Evolutionary conservation across 2,113 vertebrate species (phyloP), one percentile per base, ranked within the genome.

Genomic region (Chaenogobius annularis): DNA sequence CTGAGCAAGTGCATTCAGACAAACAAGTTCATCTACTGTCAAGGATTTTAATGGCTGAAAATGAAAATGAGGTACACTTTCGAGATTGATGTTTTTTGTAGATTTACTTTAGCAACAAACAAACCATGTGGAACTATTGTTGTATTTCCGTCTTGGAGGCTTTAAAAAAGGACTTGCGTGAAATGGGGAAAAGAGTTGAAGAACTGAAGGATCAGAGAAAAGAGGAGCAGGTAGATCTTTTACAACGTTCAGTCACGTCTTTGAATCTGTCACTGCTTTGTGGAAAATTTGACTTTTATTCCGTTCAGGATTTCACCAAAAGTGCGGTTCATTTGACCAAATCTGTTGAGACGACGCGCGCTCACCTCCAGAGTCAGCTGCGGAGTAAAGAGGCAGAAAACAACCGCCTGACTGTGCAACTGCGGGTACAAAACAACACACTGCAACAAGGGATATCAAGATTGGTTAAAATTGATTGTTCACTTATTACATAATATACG

Each of bases 321-420:
- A 94, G 91, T 79, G 78, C 74, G 40, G 76, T 90, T 50, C 77
- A 90, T 43, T 67, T 91, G 44, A 94, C 93, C 61, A 94, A 91
- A 63, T 93, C 94, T 44, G 78, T 91, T 47, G 93, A 95, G 76
- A 72, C 89, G 13, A 91, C 93, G 1, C 93, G 93, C 22, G 86
- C 91, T 78, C 94, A 93, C 69, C 87, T 98, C 12, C 93, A 95
- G 50, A 47, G 75, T 20, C 95, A 97, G 72, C 93, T 97, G 65
- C 83, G 88, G 76, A 95, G 84, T 90, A 97, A 96, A 82, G 95
- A 95, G 72, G 87, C 75, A 0, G 94, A 97, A 75, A 98, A 96
- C 78, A 52, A 86, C 68, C 91, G 94, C 35, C 84, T 97, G 87
- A 94, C 90, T 79, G 80, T 86, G 15, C 92, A 95, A 63, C 88